A percentile compares a stretch with the other conserved stretches of the same genome.
Evolutionary conservation across 2,797 vertebrate species (phyloP).

Genomic region (Neomorphus geoffroyi): DNA sequence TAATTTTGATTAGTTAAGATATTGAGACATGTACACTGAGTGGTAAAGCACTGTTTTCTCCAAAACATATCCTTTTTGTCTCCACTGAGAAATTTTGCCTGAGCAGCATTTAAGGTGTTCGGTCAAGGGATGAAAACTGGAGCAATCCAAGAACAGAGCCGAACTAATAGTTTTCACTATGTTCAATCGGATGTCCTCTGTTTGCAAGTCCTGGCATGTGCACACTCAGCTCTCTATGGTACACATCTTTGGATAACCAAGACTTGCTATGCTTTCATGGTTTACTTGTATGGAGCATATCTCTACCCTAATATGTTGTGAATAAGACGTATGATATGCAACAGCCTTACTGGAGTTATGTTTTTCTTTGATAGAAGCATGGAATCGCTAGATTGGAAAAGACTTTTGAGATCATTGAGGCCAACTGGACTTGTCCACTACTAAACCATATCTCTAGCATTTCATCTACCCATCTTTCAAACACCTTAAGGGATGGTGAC

Average conservation of each 20-base stretch:
- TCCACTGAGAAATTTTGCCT: background rate
- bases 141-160: background rate
- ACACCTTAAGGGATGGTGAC: too few species aligned
- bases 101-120: background rate
- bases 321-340: background rate
- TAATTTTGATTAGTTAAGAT: background rate
- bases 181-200: background rate
- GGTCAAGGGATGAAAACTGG: background rate
- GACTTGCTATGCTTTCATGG: fast-evolving
- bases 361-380: background rate
- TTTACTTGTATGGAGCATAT: background rate
- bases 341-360: background rate
- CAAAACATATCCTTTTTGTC: background rate
- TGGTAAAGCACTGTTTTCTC: background rate
- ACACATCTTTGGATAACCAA: too few species aligned
- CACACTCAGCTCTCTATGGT: background rate
- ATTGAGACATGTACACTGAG: background rate
- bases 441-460: too few species aligned
- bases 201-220: background rate
- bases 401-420: too few species aligned
- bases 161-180: background rate
- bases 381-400: too few species aligned
- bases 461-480: too few species aligned
- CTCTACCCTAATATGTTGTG: background rate
- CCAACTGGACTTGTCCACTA: too few species aligned